Evolutionary conservation across 2,888 invertebrate species (phyloP), one percentile per base, ranked within the genome.

Genomic region (Napeogenes sylphis): DNA sequence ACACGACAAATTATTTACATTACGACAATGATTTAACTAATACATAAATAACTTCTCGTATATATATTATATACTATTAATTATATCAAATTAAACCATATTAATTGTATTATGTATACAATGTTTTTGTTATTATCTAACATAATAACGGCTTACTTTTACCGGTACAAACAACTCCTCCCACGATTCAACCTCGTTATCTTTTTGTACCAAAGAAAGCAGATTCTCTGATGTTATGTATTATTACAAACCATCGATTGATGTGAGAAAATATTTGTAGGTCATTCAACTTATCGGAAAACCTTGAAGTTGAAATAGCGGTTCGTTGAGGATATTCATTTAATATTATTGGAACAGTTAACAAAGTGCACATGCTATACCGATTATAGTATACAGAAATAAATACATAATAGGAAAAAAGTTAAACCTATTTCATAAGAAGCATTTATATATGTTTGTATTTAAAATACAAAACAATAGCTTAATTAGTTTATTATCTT

Each of bases 181-280:
- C 32, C 64, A 64, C 61, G 56, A 55, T 47, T 21, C n/a, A 33
- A 12, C 45, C 46, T 55, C 4, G 10, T 42, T 13, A 12, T 12
- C 51, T 66, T 66, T 61, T 66, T 66, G 58, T 55, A 53, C 3
- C 53, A 59, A 63, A 54, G 63, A 61, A 66, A 63, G 61, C 54
- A 60, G 47, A 51, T 51, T 33, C 33, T 42, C 47, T 47, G 45
- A 54, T 30, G 63, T 66, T 66, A 66, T 58, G 63, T 66, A 61
- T 66, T 66, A 66, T 58, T 56, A 66, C 47, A 54, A 53, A 45
- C 35, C 38, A 57, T 53, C 51, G 53, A 62, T 59, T 46, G 51
- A 58, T 54, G 59, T 65, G 65, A 46, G 65, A 65, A 65, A 21
- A 12, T 33, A 56, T 62, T 59, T 58, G 57, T 59, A 56, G 57